Base-by-base conservation (phyloP, 2,888 invertebrate genomes). In the Stenichneumon culpator region DNA sequence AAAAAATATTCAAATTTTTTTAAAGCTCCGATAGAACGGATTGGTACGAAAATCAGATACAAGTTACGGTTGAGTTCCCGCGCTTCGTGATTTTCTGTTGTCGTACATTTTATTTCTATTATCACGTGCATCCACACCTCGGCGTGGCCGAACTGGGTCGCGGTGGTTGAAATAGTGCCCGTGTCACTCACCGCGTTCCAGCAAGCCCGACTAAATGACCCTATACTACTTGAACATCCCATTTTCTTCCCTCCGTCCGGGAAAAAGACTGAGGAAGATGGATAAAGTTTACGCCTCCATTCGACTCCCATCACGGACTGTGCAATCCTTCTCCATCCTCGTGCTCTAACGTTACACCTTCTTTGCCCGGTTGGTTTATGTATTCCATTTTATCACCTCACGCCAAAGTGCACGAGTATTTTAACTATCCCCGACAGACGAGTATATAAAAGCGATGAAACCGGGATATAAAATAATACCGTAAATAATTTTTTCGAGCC, bases 121-220 rank as follows among this genome's bases (percentile, higher is more conserved):
- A 63, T 65, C 28, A 14, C 32, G 65, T 65, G 11, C 6, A 67
- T 57, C 44, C 16, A n/a, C 16, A 4, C 28, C 7, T n/a, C 72
- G 22, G 2, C 14, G 39, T 25, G 57, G 39, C 22, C 54, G n/a
- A 72, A 72, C 19, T 19, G 57, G 52, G 65, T 72, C 75, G 22
- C 57, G 67, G 16, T 47, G 44, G 63, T 44, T 63, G 6, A 22
- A 39, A 36, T 44, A 60, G 50, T 54, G n/a, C 52, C 44, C 4
- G 19, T n/a, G 54, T 39, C 44, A 14, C 6, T 57, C n/a, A 47
- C 5, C 16, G 16, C 36, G 19, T 16, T 52, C 28, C 60, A 75
- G 11, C 47, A 57, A 6, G 70, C 32, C 75, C 25, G 72, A 79
- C 70, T 47, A 54, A 65, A 83, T 74, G 79, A 50, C 65, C 75